A percentile compares a stretch with the other conserved stretches of the same genome.
phyloP scores from a whole-genome alignment of 2,113 vertebrate genomes.

The Xenopus laevis region DNA sequence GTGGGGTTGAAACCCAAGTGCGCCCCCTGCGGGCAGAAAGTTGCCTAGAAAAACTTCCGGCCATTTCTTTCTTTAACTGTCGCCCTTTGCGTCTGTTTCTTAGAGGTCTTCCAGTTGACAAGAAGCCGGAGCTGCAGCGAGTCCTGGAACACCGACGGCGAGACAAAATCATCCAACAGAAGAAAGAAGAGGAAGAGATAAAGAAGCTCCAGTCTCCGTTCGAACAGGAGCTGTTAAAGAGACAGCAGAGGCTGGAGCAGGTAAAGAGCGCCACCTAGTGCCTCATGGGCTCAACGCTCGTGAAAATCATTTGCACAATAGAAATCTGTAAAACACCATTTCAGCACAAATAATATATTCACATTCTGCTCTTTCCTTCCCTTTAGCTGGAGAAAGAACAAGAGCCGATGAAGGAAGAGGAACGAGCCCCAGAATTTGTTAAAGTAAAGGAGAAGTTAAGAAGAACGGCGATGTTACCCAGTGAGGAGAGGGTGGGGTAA shows the following conservation, averaged over 20 bases:
- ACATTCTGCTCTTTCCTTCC: slow-evolving; percentile 33
- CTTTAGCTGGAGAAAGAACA: slow-evolving; percentile 81
- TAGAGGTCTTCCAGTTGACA: slow-evolving; percentile 71
- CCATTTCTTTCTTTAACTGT: no score
- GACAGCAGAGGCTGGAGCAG: slow-evolving; percentile 86
- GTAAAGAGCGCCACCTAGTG: slow-evolving; percentile 54
- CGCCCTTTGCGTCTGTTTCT: neutral
- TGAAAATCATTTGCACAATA: no score
- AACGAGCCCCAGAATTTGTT: slow-evolving; percentile 85
- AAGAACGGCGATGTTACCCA: slow-evolving; percentile 66
- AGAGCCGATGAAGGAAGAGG: slow-evolving; percentile 63
- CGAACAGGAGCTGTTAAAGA: slow-evolving; percentile 84
- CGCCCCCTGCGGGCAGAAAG: no score
- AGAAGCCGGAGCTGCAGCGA: slow-evolving; percentile 86
- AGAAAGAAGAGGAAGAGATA: slow-evolving; percentile 83
- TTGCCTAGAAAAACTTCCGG: no score
- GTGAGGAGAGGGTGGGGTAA: slow-evolving; percentile 64
- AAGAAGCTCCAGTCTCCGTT: slow-evolving; percentile 84
- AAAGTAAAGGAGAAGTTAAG: slow-evolving; percentile 92
- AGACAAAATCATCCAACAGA: slow-evolving; percentile 83
- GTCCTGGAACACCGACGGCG: slow-evolving; percentile 86
- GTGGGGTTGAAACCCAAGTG: no score
- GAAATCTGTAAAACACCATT: no score
- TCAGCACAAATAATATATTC: neutral
- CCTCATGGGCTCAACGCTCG: no score